Percentiles rank a stretch among this genome's conserved stretches.
Evolutionary conservation across 2,113 vertebrate species (phyloP).

Genomic region (Hippocampus abdominalis): DNA sequence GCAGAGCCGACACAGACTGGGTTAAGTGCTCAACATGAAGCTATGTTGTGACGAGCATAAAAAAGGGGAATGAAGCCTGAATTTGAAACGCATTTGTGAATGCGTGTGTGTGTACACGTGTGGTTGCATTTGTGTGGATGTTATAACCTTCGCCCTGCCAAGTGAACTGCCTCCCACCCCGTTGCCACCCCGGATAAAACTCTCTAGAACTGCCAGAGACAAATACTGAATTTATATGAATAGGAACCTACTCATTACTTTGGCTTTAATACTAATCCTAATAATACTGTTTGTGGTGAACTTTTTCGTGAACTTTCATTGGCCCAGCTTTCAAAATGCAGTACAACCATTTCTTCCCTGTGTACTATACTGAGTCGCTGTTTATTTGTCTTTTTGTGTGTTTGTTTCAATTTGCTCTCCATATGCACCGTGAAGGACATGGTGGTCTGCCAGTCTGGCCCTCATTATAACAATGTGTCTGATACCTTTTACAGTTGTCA

Average conservation of each 20-base stretch:
- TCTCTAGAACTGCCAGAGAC: no score
- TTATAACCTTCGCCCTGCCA: no score
- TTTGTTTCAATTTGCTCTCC: constrained; percentile 14
- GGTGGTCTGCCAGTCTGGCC: constrained; percentile 48
- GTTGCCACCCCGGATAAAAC: no score
- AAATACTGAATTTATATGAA: not conserved
- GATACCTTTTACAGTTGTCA: constrained; percentile 74
- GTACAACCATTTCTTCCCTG: not conserved
- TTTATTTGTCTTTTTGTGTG: not conserved
- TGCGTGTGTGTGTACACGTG: no score
- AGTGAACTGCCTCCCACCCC: no score
- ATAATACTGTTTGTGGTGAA: not conserved
- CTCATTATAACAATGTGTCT: constrained; percentile 75
- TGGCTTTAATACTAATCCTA: not conserved
- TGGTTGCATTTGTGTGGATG: no score
- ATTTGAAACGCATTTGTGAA: no score
- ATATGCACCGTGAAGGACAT: constrained; percentile 51
- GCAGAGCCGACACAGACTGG: no score
- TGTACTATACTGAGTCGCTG: not conserved
- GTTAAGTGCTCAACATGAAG: no score
- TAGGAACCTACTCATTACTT: not conserved
- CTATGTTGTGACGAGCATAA: no score
- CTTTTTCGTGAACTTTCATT: not conserved
- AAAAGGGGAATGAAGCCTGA: no score
- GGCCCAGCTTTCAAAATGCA: not conserved